Evolutionary conservation across 1,140 invertebrate genomes (phyloP), one percentile per base, ranked within the genome.

Genomic region (Vanessa atalanta): DNA sequence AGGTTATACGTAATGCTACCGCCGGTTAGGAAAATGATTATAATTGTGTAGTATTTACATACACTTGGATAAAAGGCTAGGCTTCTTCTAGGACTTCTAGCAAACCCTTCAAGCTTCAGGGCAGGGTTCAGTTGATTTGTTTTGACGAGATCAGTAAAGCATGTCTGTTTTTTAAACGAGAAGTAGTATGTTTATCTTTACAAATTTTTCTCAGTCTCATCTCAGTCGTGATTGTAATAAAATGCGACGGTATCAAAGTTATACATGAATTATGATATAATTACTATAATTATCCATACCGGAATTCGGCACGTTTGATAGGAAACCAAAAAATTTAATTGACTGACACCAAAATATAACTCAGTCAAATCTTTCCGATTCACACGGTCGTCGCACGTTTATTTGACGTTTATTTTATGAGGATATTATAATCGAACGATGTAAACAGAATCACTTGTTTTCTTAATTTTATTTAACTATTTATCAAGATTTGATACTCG

Each of bases 261-360:
- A 9, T 43, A 43, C 3, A 43, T 43, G 0, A 63, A 63, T 63
- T 37, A 31, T 31, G 9, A n/a, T 20, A 20, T 63, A 13, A 20
- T 23, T 23, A 20, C 3, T 23, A 20, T 26, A 26, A 57, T 20
- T 16, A 60, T 9, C 7, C 8, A 6, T 26, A 15, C 48, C 65
- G 26, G 48, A 53, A 15, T 67, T 55, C 26, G 12, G 65, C 66
- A 43, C 53, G 53, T 69, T 69, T 69, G 53, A 69, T 47, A 69
- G 66, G 67, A 70, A 61, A 61, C 50, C 26, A 47, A 61, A 20
- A 47, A 65, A 65, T 50, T 9, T n/a, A 64, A 48, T 57, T 8
- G 16, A 13, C 7, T 70, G 67, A 70, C 9, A 14, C 61, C 60
- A 61, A 70, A 70, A 61, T 70, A 61, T 70, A 48, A 53, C 47